Evolutionary conservation across 1,140 invertebrate genomes (phyloP).

Genomic region (Pseudachorutes palmiensis): DNA sequence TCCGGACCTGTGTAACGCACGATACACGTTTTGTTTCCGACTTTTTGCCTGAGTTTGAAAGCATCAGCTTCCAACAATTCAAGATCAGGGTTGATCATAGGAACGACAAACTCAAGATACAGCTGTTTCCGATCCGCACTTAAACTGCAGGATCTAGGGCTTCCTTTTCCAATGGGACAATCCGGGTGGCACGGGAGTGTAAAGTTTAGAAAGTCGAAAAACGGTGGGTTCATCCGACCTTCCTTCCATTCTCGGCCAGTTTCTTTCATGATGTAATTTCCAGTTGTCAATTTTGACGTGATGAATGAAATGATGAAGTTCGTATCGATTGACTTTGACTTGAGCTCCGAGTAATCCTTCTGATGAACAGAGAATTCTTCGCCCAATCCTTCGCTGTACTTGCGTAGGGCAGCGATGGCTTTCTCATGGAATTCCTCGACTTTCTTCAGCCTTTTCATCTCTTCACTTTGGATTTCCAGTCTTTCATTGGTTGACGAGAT

Average conservation of each 20-base stretch:
- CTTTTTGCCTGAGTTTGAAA: conserved; percentile 11
- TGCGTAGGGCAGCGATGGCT: not conserved
- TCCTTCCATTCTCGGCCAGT: conserved; percentile 9
- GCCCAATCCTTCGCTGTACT: not conserved
- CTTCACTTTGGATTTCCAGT: not conserved
- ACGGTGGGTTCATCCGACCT: not conserved
- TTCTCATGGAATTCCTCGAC: not conserved
- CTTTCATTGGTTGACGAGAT: not conserved
- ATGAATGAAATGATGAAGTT: conserved; percentile 19
- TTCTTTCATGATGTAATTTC: not conserved
- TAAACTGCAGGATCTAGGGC: not conserved
- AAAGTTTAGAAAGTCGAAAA: conserved; percentile 18
- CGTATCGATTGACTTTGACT: not conserved
- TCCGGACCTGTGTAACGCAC: conserved; percentile 11
- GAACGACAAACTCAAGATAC: not conserved
- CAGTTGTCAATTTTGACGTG: conserved; percentile 14
- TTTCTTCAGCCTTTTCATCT: not conserved
- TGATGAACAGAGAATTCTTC: not conserved
- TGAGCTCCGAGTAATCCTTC: not conserved
- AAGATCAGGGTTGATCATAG: conserved; percentile 2
- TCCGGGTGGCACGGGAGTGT: not conserved
- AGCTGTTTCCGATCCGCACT: not conserved
- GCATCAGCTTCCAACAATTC: conserved; percentile 18
- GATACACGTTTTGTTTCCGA: conserved; percentile 8
- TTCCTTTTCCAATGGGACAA: not conserved